Base-by-base conservation (phyloP, 1,140 invertebrate genomes). In the Drosophila eugracilis region DNA sequence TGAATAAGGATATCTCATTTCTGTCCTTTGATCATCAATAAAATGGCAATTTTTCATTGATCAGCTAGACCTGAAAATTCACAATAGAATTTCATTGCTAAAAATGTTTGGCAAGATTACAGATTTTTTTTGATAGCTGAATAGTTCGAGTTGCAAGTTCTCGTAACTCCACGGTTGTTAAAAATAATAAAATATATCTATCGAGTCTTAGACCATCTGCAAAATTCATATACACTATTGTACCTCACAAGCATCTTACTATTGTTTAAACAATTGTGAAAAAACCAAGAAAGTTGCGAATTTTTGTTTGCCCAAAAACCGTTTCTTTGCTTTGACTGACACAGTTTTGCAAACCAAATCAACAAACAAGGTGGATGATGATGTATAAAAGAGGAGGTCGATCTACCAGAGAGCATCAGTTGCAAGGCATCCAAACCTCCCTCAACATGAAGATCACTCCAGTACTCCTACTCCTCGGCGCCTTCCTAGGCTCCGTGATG, bases 191-290 rank as follows among this genome's bases (percentile, higher is more conserved):
- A 30, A 12, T n/a, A n/a, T n/a, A n/a, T n/a, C n/a, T n/a, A n/a
- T n/a, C n/a, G n/a, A n/a, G n/a, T n/a, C n/a, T n/a, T n/a, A n/a
- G n/a, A n/a, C n/a, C n/a, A n/a, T n/a, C n/a, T n/a, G n/a, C n/a
- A n/a, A n/a, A n/a, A n/a, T n/a, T n/a, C n/a, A n/a, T n/a, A n/a
- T n/a, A n/a, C n/a, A n/a, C n/a, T n/a, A n/a, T n/a, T n/a, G n/a
- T n/a, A n/a, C n/a, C n/a, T n/a, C n/a, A 12, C 3, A 12, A 4
- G 42, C 4, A 14, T 32, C n/a, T n/a, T 15, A 1, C 36, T 1
- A n/a, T 4, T 53, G 37, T 53, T 41, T 53, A 14, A 7, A 26
- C 21, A 53, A 53, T 41, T 53, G 14, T 17, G 34, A 21, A 24
- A 53, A 39, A 7, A 7, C 34, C n/a, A n/a, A 17, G 24, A n/a